Base-by-base conservation (phyloP, 1,140 invertebrate genomes). In the Hormaphis cornu region DNA sequence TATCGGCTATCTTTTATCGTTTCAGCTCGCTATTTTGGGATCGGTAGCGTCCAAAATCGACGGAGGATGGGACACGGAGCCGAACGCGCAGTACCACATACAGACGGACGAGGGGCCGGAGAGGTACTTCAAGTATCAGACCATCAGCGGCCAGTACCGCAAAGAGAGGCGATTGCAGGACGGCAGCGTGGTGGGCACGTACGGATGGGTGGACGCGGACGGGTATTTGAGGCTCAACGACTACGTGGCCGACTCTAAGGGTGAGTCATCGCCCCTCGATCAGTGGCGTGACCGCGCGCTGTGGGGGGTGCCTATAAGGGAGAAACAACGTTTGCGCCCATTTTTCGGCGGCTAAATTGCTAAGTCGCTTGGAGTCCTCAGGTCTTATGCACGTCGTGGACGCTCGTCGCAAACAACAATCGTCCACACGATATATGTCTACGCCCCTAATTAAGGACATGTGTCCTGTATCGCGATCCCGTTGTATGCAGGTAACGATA, bases 31-130 rank as follows among this genome's bases (percentile, higher is more conserved):
- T 48, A 71, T 72, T 63, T 69, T 72, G 37, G 72, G 58, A 46
- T 69, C 69, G 30, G 69, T 69, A 4, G 74, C 73, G 46, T 74
- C 73, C 35, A 74, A 75, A 72, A 74, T 75, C 10, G 70, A 73
- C 10, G 75, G 81, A 73, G 82, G 82, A 48, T 86, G 83, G 82
- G 83, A 81, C 63, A 78, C 81, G 20, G 77, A 80, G 71, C 82
- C 83, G 9, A 81, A 80, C 59, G 82, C 82, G 0, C 90, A 92
- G 78, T 93, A 91, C 78, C 90, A 93, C 79, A 90, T 93, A 73
- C 91, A 93, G 79, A 93, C 89, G n/a, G 91, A 93, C 76, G 90
- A 91, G 78, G 90, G 90, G 24, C 87, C 87, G 0, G 90, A 92
- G 74, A 81, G 90, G 28, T 90, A 87, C 78, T 91, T 91, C 80